These are phyloP conservation scores for Scrobipalpa costella DNA, from an alignment of 2,888 invertebrate genomes.

Conservation along the genomic window DNA sequence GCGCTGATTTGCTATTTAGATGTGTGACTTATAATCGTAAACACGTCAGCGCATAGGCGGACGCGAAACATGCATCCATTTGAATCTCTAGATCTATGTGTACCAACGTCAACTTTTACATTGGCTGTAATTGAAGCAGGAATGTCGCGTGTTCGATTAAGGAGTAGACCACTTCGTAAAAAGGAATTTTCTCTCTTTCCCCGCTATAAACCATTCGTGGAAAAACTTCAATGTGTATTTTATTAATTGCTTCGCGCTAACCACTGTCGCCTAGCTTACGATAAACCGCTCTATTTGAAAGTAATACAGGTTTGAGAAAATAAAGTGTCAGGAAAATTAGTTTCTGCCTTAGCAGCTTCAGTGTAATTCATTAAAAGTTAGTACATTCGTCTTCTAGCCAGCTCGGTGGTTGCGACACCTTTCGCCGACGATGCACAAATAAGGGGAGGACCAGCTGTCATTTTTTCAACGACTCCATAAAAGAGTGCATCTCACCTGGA, in stretches of 20 bases:
- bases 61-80: constrained; percentile 28
- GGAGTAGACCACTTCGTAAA: constrained; percentile 44
- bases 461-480: constrained; percentile 55
- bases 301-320: constrained; percentile 39
- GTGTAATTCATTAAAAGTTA: constrained; percentile 46
- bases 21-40: constrained; percentile 37
- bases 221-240: constrained; percentile 64
- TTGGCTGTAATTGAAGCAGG: constrained; percentile 50
- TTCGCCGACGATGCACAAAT: constrained; percentile 53
- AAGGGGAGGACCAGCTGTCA: constrained; percentile 52
- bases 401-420: constrained; percentile 50
- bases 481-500: constrained; percentile 43
- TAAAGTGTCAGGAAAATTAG: constrained; percentile 47
- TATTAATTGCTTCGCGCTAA: constrained; percentile 59
- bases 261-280: constrained; percentile 36
- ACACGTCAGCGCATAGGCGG: constrained; percentile 35
- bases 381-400: constrained; percentile 40
- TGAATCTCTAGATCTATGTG: constrained; percentile 37
- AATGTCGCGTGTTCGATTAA: constrained; percentile 47
- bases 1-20: constrained; percentile 44
- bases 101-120: constrained; percentile 53
- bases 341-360: constrained; percentile 45
- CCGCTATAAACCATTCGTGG: constrained; percentile 49
- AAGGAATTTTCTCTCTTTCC: constrained; percentile 62
- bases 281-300: constrained; percentile 44